Base-by-base conservation (phyloP, 2,797 vertebrate species). In the Anolis apletophallus region DNA sequence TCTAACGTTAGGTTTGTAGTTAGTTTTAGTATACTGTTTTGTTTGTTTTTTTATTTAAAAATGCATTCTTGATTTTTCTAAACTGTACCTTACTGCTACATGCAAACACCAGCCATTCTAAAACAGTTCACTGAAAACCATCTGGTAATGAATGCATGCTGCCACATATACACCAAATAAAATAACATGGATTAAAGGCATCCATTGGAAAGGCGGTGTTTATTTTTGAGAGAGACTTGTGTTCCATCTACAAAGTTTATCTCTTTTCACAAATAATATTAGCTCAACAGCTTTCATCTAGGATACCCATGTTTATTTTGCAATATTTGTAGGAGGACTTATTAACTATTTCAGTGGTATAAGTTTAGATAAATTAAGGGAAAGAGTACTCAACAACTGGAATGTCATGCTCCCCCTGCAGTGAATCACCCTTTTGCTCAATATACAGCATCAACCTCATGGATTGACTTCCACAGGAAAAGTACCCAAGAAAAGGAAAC, bases 61-160 rank as follows among this genome's bases (percentile, higher is more conserved):
- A 40, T 40, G 36, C 40, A 21, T 26, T 14, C n/a, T 32, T 19
- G 19, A 46, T 73, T 71, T 21, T 46, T 40, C 40, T 9, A 23
- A 73, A 72, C 19, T 9, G 16, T 72, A 14, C 14, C 69, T 72
- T 19, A 73, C 23, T 40, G 23, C 46, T 73, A 34, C 13, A n/a
- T 23, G 40, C n/a, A 54, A 21, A 29, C 19, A 54, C 50, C 11
- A 52, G 23, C 2, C 85, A 64, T n/a, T 1, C 2, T 81, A 87
- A 75, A 89, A 59, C 71, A 0, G 0, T 83, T 88, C 91, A 85
- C 54, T 80, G 79, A 80, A 90, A 92, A 86, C 52, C 79, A 85
- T 86, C 76, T 57, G 82, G 59, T 80, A 86, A 86, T 87, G 87
- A 85, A 77, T 61, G 61, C 26, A 90, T 7, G 52, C 85, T 59